phyloP scores from a whole-genome alignment of 2,888 invertebrate species.

The Pollenia amentaria region DNA sequence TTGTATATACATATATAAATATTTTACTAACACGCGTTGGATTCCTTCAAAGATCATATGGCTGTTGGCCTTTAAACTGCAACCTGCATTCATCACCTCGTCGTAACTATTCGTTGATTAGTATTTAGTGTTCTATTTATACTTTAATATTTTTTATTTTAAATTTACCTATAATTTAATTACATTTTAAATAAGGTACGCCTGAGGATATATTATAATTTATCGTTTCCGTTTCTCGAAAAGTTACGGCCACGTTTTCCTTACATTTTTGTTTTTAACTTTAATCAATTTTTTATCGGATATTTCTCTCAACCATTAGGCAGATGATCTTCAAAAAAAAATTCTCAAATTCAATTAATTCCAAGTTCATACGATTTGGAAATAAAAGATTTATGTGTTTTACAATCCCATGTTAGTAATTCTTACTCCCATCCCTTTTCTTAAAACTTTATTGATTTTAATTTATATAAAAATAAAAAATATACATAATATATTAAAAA shows the following conservation, averaged over 20 bases:
- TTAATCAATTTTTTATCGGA: background rate
- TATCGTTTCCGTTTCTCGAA: background rate
- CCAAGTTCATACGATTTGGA: slow-evolving; percentile 45
- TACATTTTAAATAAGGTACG: slow-evolving; percentile 23
- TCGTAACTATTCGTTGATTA: slow-evolving; percentile 69
- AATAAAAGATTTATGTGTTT: slow-evolving; percentile 24
- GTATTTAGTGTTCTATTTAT: slow-evolving; percentile 57
- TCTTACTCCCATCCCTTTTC: background rate
- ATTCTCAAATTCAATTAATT: background rate
- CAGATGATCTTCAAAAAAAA: background rate
- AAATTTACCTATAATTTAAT: slow-evolving; percentile 49
- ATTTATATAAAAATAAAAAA: slow-evolving; percentile 55
- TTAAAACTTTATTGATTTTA: slow-evolving; percentile 58
- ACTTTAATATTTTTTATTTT: slow-evolving; percentile 36
- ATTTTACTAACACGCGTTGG: slow-evolving; percentile 30
- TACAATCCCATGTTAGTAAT: background rate
- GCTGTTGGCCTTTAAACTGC: slow-evolving; percentile 22
- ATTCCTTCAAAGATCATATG: slow-evolving; percentile 1
- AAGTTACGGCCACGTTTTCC: background rate
- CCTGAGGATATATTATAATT: slow-evolving; percentile 8
- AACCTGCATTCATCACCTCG: slow-evolving; percentile 44
- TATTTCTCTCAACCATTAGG: slow-evolving; percentile 12
- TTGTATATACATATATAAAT: slow-evolving; percentile 57
- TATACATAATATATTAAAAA: slow-evolving; percentile 60
- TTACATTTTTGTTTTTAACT: background rate